These are phyloP conservation scores for Protodeltote pygarga DNA, from an alignment of 2,888 invertebrate genomes.

Conservation along the genomic window DNA sequence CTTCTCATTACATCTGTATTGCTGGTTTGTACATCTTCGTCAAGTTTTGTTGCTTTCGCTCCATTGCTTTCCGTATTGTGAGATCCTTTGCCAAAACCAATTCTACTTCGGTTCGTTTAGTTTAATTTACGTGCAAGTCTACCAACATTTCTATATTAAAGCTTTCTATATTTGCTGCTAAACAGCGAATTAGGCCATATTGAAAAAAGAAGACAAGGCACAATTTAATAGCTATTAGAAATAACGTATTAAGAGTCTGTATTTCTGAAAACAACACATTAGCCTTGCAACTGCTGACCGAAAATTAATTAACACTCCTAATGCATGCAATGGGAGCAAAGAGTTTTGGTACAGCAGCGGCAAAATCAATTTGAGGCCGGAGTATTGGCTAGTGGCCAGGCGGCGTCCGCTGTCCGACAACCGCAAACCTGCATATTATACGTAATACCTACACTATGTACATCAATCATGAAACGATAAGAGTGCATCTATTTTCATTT, in stretches of 20 bases:
- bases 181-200: neutral
- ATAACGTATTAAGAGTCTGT: neutral
- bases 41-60: slow-evolving; percentile 3
- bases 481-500: slow-evolving; percentile 55
- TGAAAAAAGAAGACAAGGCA: neutral
- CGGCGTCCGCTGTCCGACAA: slow-evolving; percentile 60
- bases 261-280: slow-evolving; percentile 16
- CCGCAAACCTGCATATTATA: slow-evolving; percentile 68
- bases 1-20: no score
- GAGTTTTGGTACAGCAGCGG: slow-evolving; percentile 71
- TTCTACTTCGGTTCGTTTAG: slow-evolving; percentile 8
- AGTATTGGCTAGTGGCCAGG: slow-evolving; percentile 75
- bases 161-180: neutral
- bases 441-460: slow-evolving; percentile 51
- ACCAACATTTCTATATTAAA: slow-evolving; percentile 4
- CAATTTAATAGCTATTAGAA: neutral
- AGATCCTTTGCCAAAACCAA: slow-evolving; percentile 26
- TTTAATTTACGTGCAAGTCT: neutral
- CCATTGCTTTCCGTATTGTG: slow-evolving; percentile 10
- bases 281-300: slow-evolving; percentile 35
- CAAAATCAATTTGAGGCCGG: slow-evolving; percentile 83
- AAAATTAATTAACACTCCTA: slow-evolving; percentile 74
- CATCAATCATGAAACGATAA: slow-evolving; percentile 58
- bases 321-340: slow-evolving; percentile 70
- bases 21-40: slow-evolving; percentile 6